A percentile compares a stretch with the other conserved stretches of the same genome.
Evolutionary conservation across 2,113 vertebrate genomes (phyloP).

Genomic region (Mastomys natalensis): DNA sequence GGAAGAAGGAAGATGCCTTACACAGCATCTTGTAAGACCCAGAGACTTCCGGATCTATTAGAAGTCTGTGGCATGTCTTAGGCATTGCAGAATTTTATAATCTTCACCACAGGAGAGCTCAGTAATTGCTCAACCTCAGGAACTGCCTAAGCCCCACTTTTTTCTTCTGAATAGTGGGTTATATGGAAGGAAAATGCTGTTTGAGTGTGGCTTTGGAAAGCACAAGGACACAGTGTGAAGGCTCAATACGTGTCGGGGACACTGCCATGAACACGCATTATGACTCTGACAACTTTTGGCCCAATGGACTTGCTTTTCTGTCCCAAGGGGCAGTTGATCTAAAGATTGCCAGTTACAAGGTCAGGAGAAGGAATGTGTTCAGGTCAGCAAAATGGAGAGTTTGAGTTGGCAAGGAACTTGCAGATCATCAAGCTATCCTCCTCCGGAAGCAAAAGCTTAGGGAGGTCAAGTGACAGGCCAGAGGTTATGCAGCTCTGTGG

Average conservation of each 20-base stretch:
- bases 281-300: background rate
- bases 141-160: background rate
- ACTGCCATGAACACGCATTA: background rate
- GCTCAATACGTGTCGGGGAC: background rate
- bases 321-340: background rate
- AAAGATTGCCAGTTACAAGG: constrained; percentile 12
- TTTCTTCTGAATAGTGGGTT: background rate
- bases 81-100: background rate
- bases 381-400: constrained; percentile 31
- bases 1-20: background rate
- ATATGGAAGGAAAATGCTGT: no score
- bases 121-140: background rate
- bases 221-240: background rate
- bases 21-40: background rate
- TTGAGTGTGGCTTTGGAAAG: background rate
- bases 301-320: background rate
- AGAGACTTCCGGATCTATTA: background rate
- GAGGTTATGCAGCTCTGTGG: background rate
- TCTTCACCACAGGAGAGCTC: background rate
- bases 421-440: background rate
- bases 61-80: background rate
- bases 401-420: constrained; percentile 37
- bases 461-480: constrained; percentile 11
- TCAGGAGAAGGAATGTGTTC: constrained; percentile 49
- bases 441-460: constrained; percentile 57